These are phyloP conservation scores for Saturnia japonica DNA, from an alignment of 2,888 invertebrate genomes.

Conservation along the genomic window DNA sequence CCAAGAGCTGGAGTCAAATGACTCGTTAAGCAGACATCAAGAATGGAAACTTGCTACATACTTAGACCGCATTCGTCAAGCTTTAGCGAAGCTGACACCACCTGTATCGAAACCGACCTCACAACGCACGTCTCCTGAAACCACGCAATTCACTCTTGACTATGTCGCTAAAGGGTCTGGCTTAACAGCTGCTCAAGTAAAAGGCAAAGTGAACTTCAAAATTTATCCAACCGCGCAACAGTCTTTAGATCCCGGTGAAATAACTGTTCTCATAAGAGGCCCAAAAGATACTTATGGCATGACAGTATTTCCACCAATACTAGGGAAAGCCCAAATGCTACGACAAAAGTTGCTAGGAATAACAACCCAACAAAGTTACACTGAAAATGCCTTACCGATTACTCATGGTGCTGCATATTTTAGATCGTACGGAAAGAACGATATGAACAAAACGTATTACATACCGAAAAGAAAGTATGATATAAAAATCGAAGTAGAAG, in stretches of 20 bases:
- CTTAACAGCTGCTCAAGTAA: conserved; percentile 80
- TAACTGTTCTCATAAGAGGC: conserved; percentile 74
- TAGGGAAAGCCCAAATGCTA: conserved; percentile 74
- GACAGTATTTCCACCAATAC: conserved; percentile 66
- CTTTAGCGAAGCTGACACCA: conserved; percentile 66
- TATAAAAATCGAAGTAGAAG: conserved; percentile 76
- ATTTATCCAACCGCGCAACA: conserved; percentile 81
- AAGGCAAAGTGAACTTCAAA: conserved; percentile 81
- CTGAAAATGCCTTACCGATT: conserved; percentile 68
- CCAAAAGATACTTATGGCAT: conserved; percentile 75
- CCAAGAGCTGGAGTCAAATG: conserved; percentile 76
- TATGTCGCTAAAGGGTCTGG: conserved; percentile 84
- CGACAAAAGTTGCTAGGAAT: conserved; percentile 70
- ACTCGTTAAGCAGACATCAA: conserved; percentile 73
- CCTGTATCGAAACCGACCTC: conserved; percentile 63
- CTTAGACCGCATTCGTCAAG: conserved; percentile 73
- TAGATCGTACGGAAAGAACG: conserved; percentile 69
- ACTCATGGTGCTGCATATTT: conserved; percentile 73
- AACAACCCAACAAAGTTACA: conserved; percentile 59
- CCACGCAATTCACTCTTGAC: conserved; percentile 68
- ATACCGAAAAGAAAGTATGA: conserved; percentile 76
- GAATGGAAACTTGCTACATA: conserved; percentile 82
- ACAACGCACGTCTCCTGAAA: conserved; percentile 63
- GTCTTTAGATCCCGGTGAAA: conserved; percentile 71
- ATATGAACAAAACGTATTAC: conserved; percentile 73